Base-by-base conservation (phyloP, 2,797 vertebrate genomes). In the Propithecus deckenii region DNA sequence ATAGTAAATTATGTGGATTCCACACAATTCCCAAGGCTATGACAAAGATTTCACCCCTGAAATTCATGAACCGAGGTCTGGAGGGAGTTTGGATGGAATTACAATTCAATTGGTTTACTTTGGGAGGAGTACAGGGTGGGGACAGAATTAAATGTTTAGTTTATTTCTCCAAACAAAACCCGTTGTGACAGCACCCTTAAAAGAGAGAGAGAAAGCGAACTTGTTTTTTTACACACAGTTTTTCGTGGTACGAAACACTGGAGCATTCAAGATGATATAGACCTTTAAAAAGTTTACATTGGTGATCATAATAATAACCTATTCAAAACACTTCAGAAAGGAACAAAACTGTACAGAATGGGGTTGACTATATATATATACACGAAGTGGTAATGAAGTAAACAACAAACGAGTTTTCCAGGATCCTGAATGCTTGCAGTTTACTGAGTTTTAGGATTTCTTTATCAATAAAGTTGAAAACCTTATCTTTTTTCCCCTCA, bases 1-100 rank as follows among this genome's bases (percentile, higher is more conserved):
- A 98, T 97, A 98, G 98, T 98, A 98, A 98, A 98, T 98, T 98
- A 98, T 98, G 97, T 97, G 96, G 96, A 98, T 98, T 98, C 98
- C 96, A 96, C 92, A 93, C 75, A 93, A 97, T 98, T 98, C 97
- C 97, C 98, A 98, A 98, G 97, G 78, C 98, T 98, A 86, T 91
- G 96, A 97, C 89, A 41, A 91, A 95, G 94, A 94, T 96, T 95
- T 93, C 96, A 75, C 93, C 71, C 57, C 22, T 46, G 69, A 94
- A 96, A 94, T 96, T 97, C 90, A 80, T 95, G 71, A 96, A 90
- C 43, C 86, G 89, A 57, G 71, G 65, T 96, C 96, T 86, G 86
- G 96, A 95, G 97, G 94, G 96, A 97, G 96, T 95, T 95, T 69
- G 1, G 35, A 50, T 96, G 88, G 97, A 96, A 97, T 94, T 92